Evolutionary conservation across 2,113 vertebrate species (phyloP), one percentile per base, ranked within the genome.

Genomic region (Girardinichthys multiradiatus): DNA sequence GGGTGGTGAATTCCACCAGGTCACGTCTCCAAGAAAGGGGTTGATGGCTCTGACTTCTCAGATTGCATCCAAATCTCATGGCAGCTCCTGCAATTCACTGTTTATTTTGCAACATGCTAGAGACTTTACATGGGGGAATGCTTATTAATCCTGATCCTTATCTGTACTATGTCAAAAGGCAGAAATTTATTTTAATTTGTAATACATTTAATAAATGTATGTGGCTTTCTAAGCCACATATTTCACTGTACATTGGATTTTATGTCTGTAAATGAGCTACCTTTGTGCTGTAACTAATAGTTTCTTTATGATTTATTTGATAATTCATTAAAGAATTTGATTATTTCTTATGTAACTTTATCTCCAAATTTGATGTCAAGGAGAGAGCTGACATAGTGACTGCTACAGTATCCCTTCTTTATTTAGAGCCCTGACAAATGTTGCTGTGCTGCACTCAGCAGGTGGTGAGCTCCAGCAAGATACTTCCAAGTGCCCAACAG

Each of bases 41-140:
- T 76, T 33, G 57, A 9, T 6, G 65, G 66, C 77, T 72, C 65
- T 72, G 45, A 7, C 0, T 0, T 84, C 91, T 93, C 93, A 92
- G 89, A 92, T 96, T 93, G 84, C 93, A 51, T 64, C 82, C 15
- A 64, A 84, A 92, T 88, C 93, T 88, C 89, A 84, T 93, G 93
- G 87, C 84, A 86, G 79, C 0, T 39, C 74, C 0, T 66, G 79
- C 82, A 86, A 90, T 87, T 80, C 72, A 19, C 64, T 90, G 89
- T 90, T 93, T 92, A 87, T 91, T 87, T 93, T 86, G 74, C 87
- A 89, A 81, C 73, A 89, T 90, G 70, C 89, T 88, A 64, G n/a
- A 58, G 84, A 81, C 71, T 86, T 80, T 74, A 68, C 83, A 73
- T n/a, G 70, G 62, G 57, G 24, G 29, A 82, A 74, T 37, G 31